A percentile compares a stretch with the other conserved stretches of the same genome.
phyloP scores from a whole-genome alignment of 2,888 invertebrate species.

The Malacosoma neustria region DNA sequence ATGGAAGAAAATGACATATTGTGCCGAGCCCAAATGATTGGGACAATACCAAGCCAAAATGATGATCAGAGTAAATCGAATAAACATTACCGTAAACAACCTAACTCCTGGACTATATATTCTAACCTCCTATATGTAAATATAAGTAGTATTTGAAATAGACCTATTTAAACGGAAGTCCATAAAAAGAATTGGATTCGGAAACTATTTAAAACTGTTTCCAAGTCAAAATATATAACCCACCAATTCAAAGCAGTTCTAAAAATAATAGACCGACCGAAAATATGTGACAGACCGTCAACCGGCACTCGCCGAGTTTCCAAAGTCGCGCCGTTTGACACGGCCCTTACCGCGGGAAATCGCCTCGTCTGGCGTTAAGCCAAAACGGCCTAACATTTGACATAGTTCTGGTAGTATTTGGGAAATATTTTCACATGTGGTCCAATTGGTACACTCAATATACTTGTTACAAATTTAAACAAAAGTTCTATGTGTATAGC shows the following conservation, averaged over 20 bases:
- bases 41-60: too few relatives aligned
- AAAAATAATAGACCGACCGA: slow-evolving; percentile 12
- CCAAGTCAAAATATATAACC: neutral
- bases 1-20: too few relatives aligned
- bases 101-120: too few relatives aligned
- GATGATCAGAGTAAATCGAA: too few relatives aligned
- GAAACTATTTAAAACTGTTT: too few relatives aligned
- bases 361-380: slow-evolving; percentile 7
- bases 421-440: neutral
- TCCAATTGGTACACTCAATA: too few relatives aligned
- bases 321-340: slow-evolving; percentile 14
- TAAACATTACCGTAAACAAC: too few relatives aligned
- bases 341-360: slow-evolving; percentile 15
- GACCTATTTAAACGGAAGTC: slow-evolving; percentile 15
- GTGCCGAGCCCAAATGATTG: too few relatives aligned
- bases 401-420: neutral
- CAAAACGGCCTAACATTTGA: neutral
- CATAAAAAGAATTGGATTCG: slow-evolving; percentile 6
- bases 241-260: slow-evolving; percentile 1
- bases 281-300: slow-evolving; percentile 12
- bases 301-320: slow-evolving; percentile 5
- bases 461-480: too few relatives aligned
- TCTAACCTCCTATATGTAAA: too few relatives aligned
- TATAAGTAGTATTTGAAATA: too few relatives aligned
- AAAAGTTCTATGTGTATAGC: too few relatives aligned